Evolutionary conservation across 2,888 invertebrate genomes (phyloP).

Genomic region (Sphecodes monilicornis): DNA sequence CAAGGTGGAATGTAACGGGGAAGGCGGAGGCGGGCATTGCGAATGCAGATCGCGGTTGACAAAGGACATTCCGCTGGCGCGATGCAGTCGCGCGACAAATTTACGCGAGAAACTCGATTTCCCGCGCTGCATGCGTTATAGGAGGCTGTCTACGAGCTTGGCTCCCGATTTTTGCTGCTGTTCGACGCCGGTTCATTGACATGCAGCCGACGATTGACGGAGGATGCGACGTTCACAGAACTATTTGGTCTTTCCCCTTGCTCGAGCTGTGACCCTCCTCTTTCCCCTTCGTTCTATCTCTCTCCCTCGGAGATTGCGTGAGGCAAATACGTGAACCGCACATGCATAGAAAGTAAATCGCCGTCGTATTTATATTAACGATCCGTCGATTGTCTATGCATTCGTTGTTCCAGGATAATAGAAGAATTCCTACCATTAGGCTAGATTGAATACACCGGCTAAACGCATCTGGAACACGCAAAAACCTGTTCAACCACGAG

Average conservation of each 20-base stretch:
- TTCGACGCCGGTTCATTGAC: conserved; percentile 65
- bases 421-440: not conserved
- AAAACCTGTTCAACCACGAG: too few relatives aligned
- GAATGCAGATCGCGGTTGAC: conserved; percentile 41
- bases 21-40: conserved; percentile 11
- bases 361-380: conserved; percentile 42
- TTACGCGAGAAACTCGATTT: conserved; percentile 61
- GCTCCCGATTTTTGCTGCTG: conserved; percentile 38
- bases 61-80: conserved; percentile 43
- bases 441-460: too few relatives aligned
- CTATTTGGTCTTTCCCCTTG: conserved; percentile 67
- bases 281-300: conserved; percentile 37
- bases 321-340: conserved; percentile 64
- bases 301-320: conserved; percentile 58
- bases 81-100: conserved; percentile 52
- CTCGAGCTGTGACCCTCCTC: conserved; percentile 36
- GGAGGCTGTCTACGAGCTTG: not conserved
- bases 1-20: conserved; percentile 12
- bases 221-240: conserved; percentile 76
- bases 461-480: too few relatives aligned
- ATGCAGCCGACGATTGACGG: conserved; percentile 75
- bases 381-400: conserved; percentile 10
- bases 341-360: conserved; percentile 67
- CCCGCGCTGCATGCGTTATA: conserved; percentile 45
- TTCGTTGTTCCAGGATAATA: not conserved